Conservation (phyloP, 2,888 invertebrate genomes). For the Escarpia spicata region DNA sequence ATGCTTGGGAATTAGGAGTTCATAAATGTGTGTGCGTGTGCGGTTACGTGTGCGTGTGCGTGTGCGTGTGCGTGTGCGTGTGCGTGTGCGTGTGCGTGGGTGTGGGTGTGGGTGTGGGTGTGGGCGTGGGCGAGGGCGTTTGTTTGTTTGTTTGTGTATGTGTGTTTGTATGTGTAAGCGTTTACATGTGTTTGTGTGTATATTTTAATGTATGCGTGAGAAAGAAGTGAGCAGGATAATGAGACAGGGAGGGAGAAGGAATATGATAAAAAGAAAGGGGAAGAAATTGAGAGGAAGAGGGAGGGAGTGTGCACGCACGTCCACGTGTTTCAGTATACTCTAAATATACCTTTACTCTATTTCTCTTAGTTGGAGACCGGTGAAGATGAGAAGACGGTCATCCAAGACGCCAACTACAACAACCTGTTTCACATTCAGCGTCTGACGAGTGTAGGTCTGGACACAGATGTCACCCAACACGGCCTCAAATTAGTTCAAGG, state of each 20-base stretch:
- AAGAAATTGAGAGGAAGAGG: not conserved
- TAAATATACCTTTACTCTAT: not conserved
- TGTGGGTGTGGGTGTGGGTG: too few species aligned
- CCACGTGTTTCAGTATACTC: not conserved
- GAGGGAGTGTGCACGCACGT: not conserved
- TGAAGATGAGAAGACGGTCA: not conserved
- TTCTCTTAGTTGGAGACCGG: not conserved
- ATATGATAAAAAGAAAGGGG: too few species aligned
- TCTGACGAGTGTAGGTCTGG: not conserved
- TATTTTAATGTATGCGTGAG: too few species aligned
- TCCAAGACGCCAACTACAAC: not conserved
- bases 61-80: too few species aligned
- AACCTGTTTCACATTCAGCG: not conserved
- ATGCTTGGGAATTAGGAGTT: not conserved
- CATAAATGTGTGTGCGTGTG: not conserved
- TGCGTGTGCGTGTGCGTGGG: too few species aligned
- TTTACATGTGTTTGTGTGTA: too few species aligned
- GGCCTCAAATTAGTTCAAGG: constrained; percentile 17
- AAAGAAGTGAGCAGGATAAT: too few species aligned
- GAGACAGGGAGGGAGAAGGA: not conserved
- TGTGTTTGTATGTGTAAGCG: too few species aligned
- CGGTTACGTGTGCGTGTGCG: too few species aligned
- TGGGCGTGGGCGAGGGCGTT: too few species aligned
- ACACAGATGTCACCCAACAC: not conserved
- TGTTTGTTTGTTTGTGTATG: too few species aligned